phyloP scores from a whole-genome alignment of 2,113 vertebrate genomes.

The Lepidothrix coronata region DNA sequence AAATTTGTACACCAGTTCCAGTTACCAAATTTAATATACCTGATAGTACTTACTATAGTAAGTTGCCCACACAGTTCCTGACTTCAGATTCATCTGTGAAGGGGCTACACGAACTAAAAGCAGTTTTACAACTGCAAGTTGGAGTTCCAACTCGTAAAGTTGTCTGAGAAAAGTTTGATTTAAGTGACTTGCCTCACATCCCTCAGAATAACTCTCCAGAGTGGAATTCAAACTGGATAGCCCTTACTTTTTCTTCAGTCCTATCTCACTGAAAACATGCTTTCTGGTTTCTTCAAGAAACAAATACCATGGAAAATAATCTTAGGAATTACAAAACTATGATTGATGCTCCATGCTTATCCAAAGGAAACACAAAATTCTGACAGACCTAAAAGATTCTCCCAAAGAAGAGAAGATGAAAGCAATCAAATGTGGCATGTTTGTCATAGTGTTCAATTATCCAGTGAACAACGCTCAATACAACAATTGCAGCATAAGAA shows the following conservation, averaged over 20 bases:
- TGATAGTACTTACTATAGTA: neutral
- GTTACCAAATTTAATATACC: neutral
- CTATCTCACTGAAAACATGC: neutral
- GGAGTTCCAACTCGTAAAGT: neutral
- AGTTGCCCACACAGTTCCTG: neutral
- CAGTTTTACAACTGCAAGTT: neutral
- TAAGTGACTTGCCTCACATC: neutral
- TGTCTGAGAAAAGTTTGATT: neutral
- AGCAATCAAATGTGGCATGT: neutral
- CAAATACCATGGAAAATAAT: neutral
- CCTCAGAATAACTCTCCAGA: neutral
- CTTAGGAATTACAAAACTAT: neutral
- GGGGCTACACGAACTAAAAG: neutral
- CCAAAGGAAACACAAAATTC: neutral
- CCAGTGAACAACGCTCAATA: neutral
- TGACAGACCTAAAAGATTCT: neutral
- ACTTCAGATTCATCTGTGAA: neutral
- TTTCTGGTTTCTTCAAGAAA: neutral
- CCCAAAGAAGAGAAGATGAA: neutral
- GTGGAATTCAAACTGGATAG: neutral
- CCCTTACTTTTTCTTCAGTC: neutral
- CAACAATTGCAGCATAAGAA: neutral
- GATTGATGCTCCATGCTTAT: neutral
- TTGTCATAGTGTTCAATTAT: neutral
- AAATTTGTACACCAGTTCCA: neutral